A percentile compares a stretch with the other conserved stretches of the same genome.
Evolutionary conservation across 2,113 vertebrate species (phyloP).

Genomic region (Ictalurus furcatus): DNA sequence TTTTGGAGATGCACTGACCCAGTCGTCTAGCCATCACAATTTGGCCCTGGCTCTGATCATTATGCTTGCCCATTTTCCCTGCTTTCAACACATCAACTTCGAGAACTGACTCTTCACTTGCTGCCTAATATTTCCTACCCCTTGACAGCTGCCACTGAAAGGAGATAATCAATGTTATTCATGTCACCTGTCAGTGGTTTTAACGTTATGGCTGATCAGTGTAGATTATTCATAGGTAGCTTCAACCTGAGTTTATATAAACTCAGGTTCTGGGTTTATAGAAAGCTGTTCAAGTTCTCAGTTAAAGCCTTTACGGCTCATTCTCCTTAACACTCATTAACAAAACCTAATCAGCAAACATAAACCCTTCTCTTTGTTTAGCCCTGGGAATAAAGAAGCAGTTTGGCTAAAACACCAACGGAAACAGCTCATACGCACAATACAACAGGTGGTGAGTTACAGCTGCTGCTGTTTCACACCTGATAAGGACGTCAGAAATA

Average conservation of each 20-base stretch:
- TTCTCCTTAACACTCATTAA: constrained; percentile 30
- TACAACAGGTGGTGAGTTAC: constrained; percentile 24
- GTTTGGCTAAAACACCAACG: constrained; percentile 28
- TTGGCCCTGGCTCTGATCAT: no score
- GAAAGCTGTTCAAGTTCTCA: constrained; percentile 27
- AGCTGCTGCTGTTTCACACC: constrained; percentile 9
- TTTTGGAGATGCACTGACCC: no score
- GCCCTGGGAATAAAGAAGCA: constrained; percentile 38
- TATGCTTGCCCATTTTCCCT: no score
- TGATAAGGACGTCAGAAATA: neutral
- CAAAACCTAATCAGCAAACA: constrained; percentile 50
- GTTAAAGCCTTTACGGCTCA: constrained; percentile 14
- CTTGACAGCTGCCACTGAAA: no score
- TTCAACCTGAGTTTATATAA: neutral
- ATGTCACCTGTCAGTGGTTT: no score
- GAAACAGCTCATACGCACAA: constrained; percentile 16
- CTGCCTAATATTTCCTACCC: no score
- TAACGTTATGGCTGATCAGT: no score
- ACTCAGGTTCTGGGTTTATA: neutral
- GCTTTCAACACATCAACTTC: no score
- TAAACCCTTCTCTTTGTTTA: constrained; percentile 42
- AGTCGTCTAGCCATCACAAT: no score
- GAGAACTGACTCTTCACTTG: no score
- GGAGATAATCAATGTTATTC: no score
- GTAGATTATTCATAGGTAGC: neutral